A percentile compares a stretch with the other conserved stretches of the same genome.
Evolutionary conservation across 2,888 invertebrate species (phyloP).

Genomic region (Nephrotoma appendiculata): DNA sequence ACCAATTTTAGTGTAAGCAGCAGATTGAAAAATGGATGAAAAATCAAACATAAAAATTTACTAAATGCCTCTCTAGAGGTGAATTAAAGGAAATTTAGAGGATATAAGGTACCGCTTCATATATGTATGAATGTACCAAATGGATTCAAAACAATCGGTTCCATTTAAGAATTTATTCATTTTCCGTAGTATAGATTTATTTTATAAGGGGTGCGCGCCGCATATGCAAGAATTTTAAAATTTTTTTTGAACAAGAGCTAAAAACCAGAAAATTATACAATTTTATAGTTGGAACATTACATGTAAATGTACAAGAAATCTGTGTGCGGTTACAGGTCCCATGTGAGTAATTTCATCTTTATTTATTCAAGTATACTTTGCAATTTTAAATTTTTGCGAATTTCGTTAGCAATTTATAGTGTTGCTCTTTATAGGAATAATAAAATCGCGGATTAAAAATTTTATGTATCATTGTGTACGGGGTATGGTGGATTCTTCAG

Average conservation of each 20-base stretch:
- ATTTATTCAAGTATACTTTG: neutral
- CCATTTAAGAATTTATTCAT: too few species aligned
- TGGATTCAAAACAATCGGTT: too few species aligned
- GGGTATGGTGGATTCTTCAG: too few species aligned
- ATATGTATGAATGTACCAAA: too few species aligned
- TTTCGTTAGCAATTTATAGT: neutral
- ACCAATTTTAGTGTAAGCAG: neutral
- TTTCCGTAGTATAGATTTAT: too few species aligned
- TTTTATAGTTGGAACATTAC: neutral
- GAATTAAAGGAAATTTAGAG: neutral
- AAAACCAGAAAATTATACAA: neutral
- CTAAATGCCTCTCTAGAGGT: neutral
- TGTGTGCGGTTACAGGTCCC: neutral
- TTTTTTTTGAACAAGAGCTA: neutral
- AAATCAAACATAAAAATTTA: neutral
- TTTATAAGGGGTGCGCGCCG: too few species aligned
- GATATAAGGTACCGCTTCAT: too few species aligned
- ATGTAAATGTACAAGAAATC: neutral
- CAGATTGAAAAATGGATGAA: neutral
- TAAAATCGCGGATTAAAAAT: too few species aligned
- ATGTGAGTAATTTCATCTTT: neutral
- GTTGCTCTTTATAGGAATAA: too few species aligned
- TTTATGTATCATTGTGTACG: too few species aligned
- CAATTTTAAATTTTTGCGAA: neutral
- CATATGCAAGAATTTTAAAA: too few species aligned